Conservation (phyloP, 2,113 vertebrate species). For the Sinocyclocheilus anophthalmus region DNA sequence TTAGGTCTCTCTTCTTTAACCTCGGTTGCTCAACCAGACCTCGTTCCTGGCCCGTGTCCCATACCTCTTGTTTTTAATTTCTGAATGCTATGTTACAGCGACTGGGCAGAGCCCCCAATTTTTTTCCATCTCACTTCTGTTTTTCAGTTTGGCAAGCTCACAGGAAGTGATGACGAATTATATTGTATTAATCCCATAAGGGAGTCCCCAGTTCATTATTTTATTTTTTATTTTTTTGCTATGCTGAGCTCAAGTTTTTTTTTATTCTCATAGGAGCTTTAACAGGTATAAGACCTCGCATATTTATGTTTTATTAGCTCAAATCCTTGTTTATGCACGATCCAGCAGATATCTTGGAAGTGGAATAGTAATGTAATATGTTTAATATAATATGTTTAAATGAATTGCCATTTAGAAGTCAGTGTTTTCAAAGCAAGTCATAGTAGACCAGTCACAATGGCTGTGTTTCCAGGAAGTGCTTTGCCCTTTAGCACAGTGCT, state of each 20-base stretch:
- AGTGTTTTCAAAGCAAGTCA: neutral
- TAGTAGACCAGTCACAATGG: neutral
- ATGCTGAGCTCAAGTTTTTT: neutral
- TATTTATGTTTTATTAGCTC: constrained; percentile 24
- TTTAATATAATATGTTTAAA: constrained; percentile 13
- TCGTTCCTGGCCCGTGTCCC: neutral
- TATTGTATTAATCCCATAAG: constrained; percentile 37
- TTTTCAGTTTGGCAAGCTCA: constrained; percentile 35
- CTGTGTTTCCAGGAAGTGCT: constrained; percentile 7
- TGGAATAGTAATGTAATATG: constrained; percentile 8
- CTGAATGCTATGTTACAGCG: constrained; percentile 27
- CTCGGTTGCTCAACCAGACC: neutral
- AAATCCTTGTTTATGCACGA: constrained; percentile 25
- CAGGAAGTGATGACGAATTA: constrained; percentile 44
- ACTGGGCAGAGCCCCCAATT: constrained; percentile 5
- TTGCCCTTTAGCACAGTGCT: neutral
- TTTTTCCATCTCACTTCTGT: constrained; percentile 19
- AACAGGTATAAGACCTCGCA: constrained; percentile 26
- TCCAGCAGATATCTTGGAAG: constrained; percentile 30
- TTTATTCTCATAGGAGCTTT: constrained; percentile 20
- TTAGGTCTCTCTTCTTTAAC: neutral
- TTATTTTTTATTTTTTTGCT: neutral
- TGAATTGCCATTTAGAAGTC: constrained; percentile 13
- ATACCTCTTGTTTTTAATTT: constrained; percentile 32
- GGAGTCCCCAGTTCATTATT: constrained; percentile 42